Evolutionary conservation across 2,113 vertebrate species (phyloP).

Genomic region (Sinocyclocheilus grahami): DNA sequence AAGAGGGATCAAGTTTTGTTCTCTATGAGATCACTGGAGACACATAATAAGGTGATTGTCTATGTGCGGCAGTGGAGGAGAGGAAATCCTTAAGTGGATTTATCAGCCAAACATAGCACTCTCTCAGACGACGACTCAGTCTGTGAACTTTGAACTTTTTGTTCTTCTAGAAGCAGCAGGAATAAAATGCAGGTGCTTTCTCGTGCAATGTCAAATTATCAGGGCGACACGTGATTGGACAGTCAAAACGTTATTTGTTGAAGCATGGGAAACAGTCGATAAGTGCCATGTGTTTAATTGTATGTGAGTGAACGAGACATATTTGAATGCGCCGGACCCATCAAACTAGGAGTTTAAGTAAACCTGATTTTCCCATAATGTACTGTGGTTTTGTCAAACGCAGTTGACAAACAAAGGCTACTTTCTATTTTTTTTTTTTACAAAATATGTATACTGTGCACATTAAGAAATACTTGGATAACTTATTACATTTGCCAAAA

Average conservation of each 20-base stretch:
- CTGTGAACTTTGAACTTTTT: slow-evolving; percentile 19
- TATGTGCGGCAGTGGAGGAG: slow-evolving; percentile 10
- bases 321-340: no score
- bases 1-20: slow-evolving; percentile 26
- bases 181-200: slow-evolving; percentile 18
- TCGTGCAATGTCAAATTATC: background rate
- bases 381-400: background rate
- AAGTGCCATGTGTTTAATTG: background rate
- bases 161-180: background rate
- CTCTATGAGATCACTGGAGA: slow-evolving; percentile 13
- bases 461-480: background rate
- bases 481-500: background rate
- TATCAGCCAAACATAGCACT: slow-evolving; percentile 40
- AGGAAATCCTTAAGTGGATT: slow-evolving; percentile 55
- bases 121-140: background rate
- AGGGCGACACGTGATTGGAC: background rate
- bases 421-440: no score
- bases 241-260: background rate
- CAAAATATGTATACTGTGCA: background rate
- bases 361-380: background rate
- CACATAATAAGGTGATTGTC: slow-evolving; percentile 42
- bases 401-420: no score
- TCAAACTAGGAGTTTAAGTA: background rate
- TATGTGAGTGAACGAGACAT: background rate
- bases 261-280: background rate